phyloP scores from a whole-genome alignment of 1,140 invertebrate species.

The Chelonus insularis region DNA sequence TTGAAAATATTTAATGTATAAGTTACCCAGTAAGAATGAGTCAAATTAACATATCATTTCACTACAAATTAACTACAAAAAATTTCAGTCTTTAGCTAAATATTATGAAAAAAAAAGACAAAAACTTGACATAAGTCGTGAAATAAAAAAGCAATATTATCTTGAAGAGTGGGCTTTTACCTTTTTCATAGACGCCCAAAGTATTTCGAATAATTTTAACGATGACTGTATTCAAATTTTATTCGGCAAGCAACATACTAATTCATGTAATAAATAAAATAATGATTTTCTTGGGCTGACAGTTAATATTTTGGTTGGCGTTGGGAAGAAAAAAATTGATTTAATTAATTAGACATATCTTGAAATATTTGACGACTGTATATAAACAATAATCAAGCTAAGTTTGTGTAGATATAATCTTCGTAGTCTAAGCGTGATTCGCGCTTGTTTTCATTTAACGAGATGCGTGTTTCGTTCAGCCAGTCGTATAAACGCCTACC shows the following conservation, averaged over 20 bases:
- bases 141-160: no score
- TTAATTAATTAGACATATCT: constrained; percentile 7
- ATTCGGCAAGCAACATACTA: not conserved
- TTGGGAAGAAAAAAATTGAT: not conserved
- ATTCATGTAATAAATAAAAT: constrained; percentile 5
- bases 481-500: constrained; percentile 34
- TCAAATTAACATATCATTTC: no score
- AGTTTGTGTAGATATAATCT: constrained; percentile 18
- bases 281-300: not conserved
- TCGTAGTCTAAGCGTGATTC: constrained; percentile 13
- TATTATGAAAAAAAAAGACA: no score
- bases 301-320: not conserved
- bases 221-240: not conserved
- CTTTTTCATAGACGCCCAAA: not conserved
- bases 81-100: no score
- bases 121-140: no score
- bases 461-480: constrained; percentile 39
- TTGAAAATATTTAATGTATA: no score
- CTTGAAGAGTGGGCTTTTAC: no score
- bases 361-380: constrained; percentile 12
- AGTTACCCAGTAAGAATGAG: no score
- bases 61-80: no score
- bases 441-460: constrained; percentile 43
- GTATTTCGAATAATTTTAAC: not conserved
- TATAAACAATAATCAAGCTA: constrained; percentile 17